Evolutionary conservation across 2,888 invertebrate species (phyloP).

Genomic region (Eustalomyia histrio): DNA sequence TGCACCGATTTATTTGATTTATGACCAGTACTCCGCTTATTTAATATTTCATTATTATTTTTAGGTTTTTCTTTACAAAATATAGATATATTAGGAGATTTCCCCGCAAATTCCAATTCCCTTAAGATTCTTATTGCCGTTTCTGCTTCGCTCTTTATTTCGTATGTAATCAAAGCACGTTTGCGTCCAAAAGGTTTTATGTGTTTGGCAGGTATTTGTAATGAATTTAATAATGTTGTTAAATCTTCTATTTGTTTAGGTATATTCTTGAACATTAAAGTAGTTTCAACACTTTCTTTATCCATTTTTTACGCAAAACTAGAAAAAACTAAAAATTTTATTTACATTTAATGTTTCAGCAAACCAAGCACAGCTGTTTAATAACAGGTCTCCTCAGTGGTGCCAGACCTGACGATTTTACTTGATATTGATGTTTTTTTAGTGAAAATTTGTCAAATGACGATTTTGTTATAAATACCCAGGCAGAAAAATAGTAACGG

Average conservation of each 20-base stretch:
- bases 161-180: constrained; percentile 71
- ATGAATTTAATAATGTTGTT: constrained; percentile 66
- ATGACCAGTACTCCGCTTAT: neutral
- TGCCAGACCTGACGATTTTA: no score
- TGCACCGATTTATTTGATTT: constrained; percentile 64
- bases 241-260: constrained; percentile 71
- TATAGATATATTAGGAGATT: constrained; percentile 33
- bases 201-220: constrained; percentile 68
- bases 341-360: neutral
- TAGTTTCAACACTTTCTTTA: constrained; percentile 52
- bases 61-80: constrained; percentile 56
- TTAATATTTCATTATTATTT: neutral
- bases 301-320: constrained; percentile 34
- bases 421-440: no score
- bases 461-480: no score
- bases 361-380: neutral
- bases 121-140: constrained; percentile 69
- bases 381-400: neutral
- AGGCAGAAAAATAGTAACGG: no score
- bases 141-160: constrained; percentile 63
- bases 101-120: constrained; percentile 50
- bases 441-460: no score
- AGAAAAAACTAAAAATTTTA: neutral
- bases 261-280: constrained; percentile 72
- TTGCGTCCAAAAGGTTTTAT: constrained; percentile 71